phyloP scores from a whole-genome alignment of 2,888 invertebrate genomes.

The Timema podura region DNA sequence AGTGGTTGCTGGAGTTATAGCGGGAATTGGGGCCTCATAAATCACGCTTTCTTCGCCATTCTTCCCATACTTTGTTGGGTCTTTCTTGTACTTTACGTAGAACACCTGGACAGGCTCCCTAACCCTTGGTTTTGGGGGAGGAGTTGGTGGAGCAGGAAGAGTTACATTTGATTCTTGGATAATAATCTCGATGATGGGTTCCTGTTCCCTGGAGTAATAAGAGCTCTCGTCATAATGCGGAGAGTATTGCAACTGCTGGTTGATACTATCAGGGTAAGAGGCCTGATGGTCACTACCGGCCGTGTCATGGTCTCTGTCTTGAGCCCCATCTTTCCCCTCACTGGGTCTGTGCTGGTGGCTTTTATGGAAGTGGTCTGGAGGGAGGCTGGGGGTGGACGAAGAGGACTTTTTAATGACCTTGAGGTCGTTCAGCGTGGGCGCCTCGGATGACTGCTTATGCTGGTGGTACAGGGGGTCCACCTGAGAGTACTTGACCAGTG shows the following conservation, averaged over 20 bases:
- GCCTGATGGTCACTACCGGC: slow-evolving; percentile 18
- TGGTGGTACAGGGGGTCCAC: slow-evolving; percentile 61
- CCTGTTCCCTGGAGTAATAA: slow-evolving; percentile 44
- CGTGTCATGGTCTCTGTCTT: slow-evolving; percentile 11
- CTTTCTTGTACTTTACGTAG: slow-evolving; percentile 87
- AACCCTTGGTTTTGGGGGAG: slow-evolving; percentile 51
- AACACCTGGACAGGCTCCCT: slow-evolving; percentile 67
- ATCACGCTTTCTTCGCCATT: slow-evolving; percentile 52
- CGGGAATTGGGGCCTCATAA: slow-evolving; percentile 76
- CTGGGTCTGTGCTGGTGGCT: slow-evolving; percentile 13
- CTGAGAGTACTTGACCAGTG: slow-evolving; percentile 73
- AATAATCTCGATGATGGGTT: slow-evolving; percentile 80
- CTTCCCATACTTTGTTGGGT: slow-evolving; percentile 55
- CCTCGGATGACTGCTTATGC: slow-evolving; percentile 13
- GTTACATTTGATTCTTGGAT: slow-evolving; percentile 86
- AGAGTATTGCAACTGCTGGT: slow-evolving; percentile 35
- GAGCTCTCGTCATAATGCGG: slow-evolving; percentile 20
- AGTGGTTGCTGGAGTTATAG: slow-evolving; percentile 66
- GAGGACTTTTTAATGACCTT: slow-evolving; percentile 18
- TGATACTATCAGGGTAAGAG: slow-evolving; percentile 27
- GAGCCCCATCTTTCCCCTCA: slow-evolving; percentile 8
- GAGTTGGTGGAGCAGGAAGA: slow-evolving; percentile 56
- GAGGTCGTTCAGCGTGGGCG: slow-evolving; percentile 18
- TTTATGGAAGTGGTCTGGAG: slow-evolving; percentile 18
- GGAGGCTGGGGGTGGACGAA: slow-evolving; percentile 6